These are phyloP conservation scores for Tinea pellionella DNA, from an alignment of 2,888 invertebrate species.

Conservation along the genomic window DNA sequence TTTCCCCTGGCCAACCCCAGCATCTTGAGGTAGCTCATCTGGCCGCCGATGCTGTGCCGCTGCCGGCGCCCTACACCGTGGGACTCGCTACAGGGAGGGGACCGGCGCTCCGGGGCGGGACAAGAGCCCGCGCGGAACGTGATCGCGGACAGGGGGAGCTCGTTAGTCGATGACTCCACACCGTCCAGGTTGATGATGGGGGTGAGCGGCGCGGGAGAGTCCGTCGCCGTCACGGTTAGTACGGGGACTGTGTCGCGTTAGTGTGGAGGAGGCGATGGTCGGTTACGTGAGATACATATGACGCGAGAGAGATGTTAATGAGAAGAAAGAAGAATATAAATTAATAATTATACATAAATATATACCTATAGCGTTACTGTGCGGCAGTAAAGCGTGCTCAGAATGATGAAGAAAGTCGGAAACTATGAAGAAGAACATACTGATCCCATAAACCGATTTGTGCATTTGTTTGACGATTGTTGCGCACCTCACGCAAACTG, in stretches of 20 bases:
- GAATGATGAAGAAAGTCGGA: constrained; percentile 16
- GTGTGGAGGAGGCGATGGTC: constrained; percentile 17
- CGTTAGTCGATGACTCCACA: constrained; percentile 74
- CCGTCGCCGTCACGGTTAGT: constrained; percentile 30
- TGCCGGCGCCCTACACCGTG: constrained; percentile 80
- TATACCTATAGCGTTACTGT: constrained; percentile 22
- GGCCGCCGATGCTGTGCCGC: constrained; percentile 96
- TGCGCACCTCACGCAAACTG: constrained; percentile 25
- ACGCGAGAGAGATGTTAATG: constrained; percentile 39
- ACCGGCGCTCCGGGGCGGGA: constrained; percentile 31
- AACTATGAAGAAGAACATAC: constrained; percentile 13
- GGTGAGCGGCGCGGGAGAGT: constrained; percentile 39
- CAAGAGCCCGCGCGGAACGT: constrained; percentile 46
- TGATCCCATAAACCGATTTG: not conserved
- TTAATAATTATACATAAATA: constrained; percentile 31
- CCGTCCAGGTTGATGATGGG: constrained; percentile 51
- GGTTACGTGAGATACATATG: constrained; percentile 36
- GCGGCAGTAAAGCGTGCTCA: constrained; percentile 35
- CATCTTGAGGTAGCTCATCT: constrained; percentile 94
- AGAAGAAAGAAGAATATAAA: constrained; percentile 34
- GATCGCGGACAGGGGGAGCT: constrained; percentile 73
- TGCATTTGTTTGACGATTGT: constrained; percentile 37
- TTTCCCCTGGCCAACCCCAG: constrained; percentile 76
- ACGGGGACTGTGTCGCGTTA: constrained; percentile 21
- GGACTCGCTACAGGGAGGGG: constrained; percentile 35